Base-by-base conservation (phyloP, 2,113 vertebrate genomes). In the Poeciliopsis retropinna region DNA sequence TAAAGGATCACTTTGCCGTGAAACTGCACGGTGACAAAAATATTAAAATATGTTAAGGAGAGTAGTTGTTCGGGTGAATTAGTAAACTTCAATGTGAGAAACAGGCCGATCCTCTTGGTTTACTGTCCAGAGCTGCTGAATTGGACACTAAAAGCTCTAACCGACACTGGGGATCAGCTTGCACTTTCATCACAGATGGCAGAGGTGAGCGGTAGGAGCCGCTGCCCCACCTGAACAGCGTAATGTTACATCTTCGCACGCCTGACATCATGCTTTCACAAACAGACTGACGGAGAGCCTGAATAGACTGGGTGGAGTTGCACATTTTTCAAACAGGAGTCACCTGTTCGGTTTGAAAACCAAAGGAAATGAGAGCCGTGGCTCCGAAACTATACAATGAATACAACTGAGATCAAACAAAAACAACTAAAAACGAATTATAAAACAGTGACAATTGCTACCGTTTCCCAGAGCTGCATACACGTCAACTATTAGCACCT, bases 101-200 rank as follows among this genome's bases (percentile, higher is more conserved):
- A 41, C 39, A 41, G 12, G 4, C 15, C 15, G 13, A 41, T 15
- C 14, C 39, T 41, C 39, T 41, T 0, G 39, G 34, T 34, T 34
- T 10, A 25, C 1, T n/a, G 25, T 63, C 30, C n/a, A 12, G 19
- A 19, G 54, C 63, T 65, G 67, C 76, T 28, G 44, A 73, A 31
- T 28, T 57, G 13, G 47, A 41, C 68, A 60, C 54, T 57, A 27
- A 31, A 22, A 70, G 27, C 74, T 60, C 72, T 60, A 66, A n/a
- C 19, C 41, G 68, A 64, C 64, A 51, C 60, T 8, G 41, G 61
- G 51, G 79, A 83, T 90, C 80, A 68, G 81, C 31, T 87, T 87
- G 61, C 79, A 88, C 73, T 80, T 83, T 83, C 78, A 73, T 74
- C 80, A 66, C 88, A 84, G 90, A 79, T 81, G 78, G 82, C 75